Evolutionary conservation across 2,888 invertebrate genomes (phyloP), one percentile per base, ranked within the genome.

Genomic region (Ditylenchus weischeri): DNA sequence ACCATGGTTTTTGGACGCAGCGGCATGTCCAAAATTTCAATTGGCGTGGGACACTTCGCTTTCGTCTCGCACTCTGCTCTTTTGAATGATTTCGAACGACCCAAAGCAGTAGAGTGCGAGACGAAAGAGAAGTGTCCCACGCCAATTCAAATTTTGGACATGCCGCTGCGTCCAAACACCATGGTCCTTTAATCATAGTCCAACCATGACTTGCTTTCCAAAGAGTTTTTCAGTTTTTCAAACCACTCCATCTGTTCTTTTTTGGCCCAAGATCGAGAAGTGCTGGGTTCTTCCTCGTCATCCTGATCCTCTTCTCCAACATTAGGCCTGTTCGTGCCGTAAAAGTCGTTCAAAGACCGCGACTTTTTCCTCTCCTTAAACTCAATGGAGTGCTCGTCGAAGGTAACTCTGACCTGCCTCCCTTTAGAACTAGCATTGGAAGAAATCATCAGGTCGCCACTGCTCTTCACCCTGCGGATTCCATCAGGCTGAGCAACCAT

Each of bases 341-440:
- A 38, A n/a, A 35, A 35, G 21, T 59, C 38, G 38, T 21, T 35
- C 29, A 38, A 21, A 21, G 59, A 59, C 13, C 59, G 35, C 59
- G 59, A 59, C 21, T 43, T 35, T 29, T 59, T 54, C 13, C 54
- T 54, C n/a, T 54, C 59, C 15, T 43, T 43, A 36, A 59, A 36
- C 38, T 59, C 59, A 59, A 59, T 59, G 23, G 59, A 59, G 7
- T 35, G 19, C n/a, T 59, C 59, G 23, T 59, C 59, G n/a, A 59
- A 59, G 13, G 59, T 59, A n/a, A 43, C 43, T 43, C 43, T 43
- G 15, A 59, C 59, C 36, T 38, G 35, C 19, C 59, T 35, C 21
- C 23, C 11, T 11, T 8, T 29, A 10, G 29, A 10, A 13, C 13
- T 54, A 13, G 7, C 57, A 1, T 18, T 29, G 57, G 57, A 29